Conservation (phyloP, 2,797 vertebrate genomes). For the Thripadectes ignobilis region DNA sequence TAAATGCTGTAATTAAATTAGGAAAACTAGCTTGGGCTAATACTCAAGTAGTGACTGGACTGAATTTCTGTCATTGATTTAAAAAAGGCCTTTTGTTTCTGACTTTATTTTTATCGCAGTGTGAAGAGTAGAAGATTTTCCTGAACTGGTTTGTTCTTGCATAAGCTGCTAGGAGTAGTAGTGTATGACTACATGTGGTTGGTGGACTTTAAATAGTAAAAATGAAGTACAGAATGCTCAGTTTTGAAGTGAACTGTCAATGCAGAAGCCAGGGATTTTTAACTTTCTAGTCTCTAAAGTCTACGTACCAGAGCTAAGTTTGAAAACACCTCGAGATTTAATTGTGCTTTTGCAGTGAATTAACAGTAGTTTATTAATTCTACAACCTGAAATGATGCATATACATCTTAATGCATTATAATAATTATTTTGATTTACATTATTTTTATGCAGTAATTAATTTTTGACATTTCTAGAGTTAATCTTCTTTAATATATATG, state of each 20-base stretch:
- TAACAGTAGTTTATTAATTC: constrained; percentile 12
- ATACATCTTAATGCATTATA: constrained; percentile 61
- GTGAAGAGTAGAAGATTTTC: neutral
- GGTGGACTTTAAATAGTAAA: constrained; percentile 20
- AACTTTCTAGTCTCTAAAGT: neutral
- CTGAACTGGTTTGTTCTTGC: constrained; percentile 3
- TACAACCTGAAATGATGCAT: constrained; percentile 51
- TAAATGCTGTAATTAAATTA: constrained; percentile 8
- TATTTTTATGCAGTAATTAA: constrained; percentile 60
- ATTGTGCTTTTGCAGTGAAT: constrained; percentile 9
- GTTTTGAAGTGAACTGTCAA: neutral
- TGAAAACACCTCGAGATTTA: constrained; percentile 12
- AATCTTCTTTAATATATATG: constrained; percentile 53
- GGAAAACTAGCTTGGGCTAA: neutral
- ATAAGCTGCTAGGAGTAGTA: constrained; percentile 1
- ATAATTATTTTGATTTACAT: constrained; percentile 60
- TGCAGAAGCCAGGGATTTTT: neutral
- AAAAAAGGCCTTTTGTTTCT: constrained; percentile 28
- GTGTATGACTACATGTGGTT: constrained; percentile 24
- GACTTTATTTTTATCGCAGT: constrained; percentile 30
- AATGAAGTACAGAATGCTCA: constrained; percentile 20
- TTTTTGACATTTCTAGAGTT: constrained; percentile 63
- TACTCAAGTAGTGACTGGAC: neutral
- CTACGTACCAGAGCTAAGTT: neutral
- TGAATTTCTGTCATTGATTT: constrained; percentile 24